These are phyloP conservation scores for Lophura nycthemera DNA, from an alignment of 2,113 vertebrate species.

Conservation along the genomic window DNA sequence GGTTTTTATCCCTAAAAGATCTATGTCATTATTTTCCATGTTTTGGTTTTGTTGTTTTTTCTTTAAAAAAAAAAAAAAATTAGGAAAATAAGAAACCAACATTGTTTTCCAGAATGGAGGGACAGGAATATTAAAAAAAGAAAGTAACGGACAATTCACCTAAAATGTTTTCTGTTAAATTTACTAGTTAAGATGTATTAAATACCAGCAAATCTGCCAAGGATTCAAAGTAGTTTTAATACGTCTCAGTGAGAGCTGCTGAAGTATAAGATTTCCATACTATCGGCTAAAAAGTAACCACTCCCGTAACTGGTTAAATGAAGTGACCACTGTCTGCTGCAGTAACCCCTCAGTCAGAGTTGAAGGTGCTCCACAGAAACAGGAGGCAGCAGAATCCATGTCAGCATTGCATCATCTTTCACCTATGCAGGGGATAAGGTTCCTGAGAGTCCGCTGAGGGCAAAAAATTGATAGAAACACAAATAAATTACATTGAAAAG, in stretches of 20 bases:
- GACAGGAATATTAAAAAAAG: background rate
- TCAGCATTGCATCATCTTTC: conserved; percentile 70
- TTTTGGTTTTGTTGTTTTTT: background rate
- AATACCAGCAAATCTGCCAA: background rate
- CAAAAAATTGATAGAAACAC: conserved; percentile 74
- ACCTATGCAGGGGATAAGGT: conserved; percentile 59
- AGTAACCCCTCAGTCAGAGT: conserved; percentile 41
- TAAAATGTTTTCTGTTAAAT: background rate
- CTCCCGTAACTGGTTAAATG: background rate
- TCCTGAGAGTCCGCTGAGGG: conserved; percentile 71
- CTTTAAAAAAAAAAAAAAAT: background rate
- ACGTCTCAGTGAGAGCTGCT: background rate
- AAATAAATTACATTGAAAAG: conserved; percentile 69
- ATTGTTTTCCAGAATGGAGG: background rate
- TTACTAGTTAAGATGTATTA: conserved; percentile 14
- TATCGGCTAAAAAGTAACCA: background rate
- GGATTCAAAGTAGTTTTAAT: background rate
- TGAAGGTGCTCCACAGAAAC: conserved; percentile 69
- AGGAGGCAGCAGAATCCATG: background rate
- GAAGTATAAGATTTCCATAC: background rate
- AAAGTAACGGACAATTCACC: background rate
- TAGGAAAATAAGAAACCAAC: background rate
- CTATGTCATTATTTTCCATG: conserved; percentile 9
- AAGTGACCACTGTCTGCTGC: background rate
- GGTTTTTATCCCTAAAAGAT: conserved; percentile 50